Base-by-base conservation (phyloP, 2,797 vertebrate species). In the Hoplostethus mediterraneus region DNA sequence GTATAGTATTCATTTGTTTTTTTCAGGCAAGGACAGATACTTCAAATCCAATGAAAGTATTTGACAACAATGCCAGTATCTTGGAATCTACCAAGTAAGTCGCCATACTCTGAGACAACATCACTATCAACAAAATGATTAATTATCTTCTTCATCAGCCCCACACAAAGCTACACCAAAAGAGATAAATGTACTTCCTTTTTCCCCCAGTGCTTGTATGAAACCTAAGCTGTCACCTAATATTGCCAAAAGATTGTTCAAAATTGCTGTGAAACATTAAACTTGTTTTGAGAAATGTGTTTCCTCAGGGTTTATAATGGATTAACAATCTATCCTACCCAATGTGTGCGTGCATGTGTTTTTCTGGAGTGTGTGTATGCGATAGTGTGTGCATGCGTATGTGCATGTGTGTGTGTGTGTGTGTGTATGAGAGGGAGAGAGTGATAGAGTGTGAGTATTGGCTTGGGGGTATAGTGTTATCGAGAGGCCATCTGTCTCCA, bases 401-500 rank as follows among this genome's bases (percentile, higher is more conserved):
- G 58, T 25, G 47, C 30, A n/a, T 59, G 52, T 38, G 61, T 58
- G 47, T 33, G 72, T 52, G 54, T 45, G 56, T 45, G 67, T 38
- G 71, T 68, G 59, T 61, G 80, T 56, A 67, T 30, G 4, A 16
- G 66, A 75, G 71, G 70, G 69, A 36, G 73, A 83, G 84, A 78
- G 83, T 82, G 90, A 87, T 82, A 89, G 82, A 91, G 90, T 90
- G 90, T 87, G 89, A 88, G 87, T 88, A 89, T 92, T 92, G 90
- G 92, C 91, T 91, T 85, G 87, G 89, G 91, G 93, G 90, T 92
- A 90, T 91, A 90, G 91, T 92, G 92, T 93, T 94, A 94, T 93
- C 87, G 90, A 90, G 91, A 93, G 90, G 92, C 94, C 92, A 94
- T 94, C 94, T 93, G 93, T 93, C 93, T 94, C 92, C 91, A 93